A percentile compares a stretch with the other conserved stretches of the same genome.
phyloP scores from a whole-genome alignment of 2,113 vertebrate genomes.

The Chionis minor region DNA sequence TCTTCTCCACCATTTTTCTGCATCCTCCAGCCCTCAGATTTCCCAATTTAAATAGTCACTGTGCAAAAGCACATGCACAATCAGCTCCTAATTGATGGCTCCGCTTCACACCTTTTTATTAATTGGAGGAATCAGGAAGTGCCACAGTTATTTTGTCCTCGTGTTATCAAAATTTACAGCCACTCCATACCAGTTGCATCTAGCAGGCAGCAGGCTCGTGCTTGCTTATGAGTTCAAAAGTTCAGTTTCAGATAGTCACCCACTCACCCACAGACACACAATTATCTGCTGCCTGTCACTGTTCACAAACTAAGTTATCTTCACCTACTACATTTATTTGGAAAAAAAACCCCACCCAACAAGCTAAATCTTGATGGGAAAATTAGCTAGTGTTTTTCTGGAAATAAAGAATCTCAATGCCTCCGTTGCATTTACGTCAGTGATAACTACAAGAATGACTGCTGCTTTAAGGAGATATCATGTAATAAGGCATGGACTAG shows the following conservation, averaged over 20 bases:
- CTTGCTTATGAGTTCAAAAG: conserved; percentile 40
- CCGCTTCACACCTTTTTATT: neutral
- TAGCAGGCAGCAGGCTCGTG: neutral
- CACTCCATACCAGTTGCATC: neutral
- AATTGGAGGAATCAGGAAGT: neutral
- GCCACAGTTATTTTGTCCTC: neutral
- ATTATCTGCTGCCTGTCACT: conserved; percentile 13
- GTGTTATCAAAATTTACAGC: neutral
- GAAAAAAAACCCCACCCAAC: too few species aligned
- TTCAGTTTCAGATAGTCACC: conserved; percentile 29
- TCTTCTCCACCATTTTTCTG: neutral
- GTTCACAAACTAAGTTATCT: neutral
- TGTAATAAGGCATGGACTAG: neutral
- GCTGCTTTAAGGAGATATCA: neutral
- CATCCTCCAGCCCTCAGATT: neutral
- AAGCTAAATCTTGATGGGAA: neutral
- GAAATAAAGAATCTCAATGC: neutral
- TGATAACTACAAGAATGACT: neutral
- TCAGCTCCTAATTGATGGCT: neutral
- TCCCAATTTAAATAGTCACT: neutral
- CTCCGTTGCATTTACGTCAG: neutral
- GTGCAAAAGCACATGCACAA: neutral
- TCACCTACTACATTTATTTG: neutral
- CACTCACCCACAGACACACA: neutral
- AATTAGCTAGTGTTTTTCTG: neutral